Conservation (phyloP, 2,888 invertebrate genomes). For the Mechanitis mazaeus region DNA sequence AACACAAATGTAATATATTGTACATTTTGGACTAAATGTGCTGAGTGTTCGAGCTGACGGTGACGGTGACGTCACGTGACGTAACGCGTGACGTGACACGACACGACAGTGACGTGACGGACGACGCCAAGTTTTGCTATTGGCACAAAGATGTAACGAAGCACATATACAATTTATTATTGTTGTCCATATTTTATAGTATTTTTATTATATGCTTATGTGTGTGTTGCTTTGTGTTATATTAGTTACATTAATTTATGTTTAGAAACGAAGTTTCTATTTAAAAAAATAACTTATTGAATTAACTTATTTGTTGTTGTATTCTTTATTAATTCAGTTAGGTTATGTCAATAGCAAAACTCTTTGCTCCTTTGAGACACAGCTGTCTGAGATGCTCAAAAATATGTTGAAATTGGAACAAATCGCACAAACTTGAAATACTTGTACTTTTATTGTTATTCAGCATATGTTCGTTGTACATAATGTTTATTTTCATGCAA, state of each 20-base stretch:
- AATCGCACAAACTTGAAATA: constrained; percentile 73
- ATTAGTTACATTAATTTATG: constrained; percentile 65
- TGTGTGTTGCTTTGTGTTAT: constrained; percentile 75
- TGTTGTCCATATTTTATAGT: constrained; percentile 70
- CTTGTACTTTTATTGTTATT: constrained; percentile 58
- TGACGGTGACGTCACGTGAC: constrained; percentile 15
- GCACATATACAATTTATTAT: constrained; percentile 57
- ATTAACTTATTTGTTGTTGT: constrained; percentile 75
- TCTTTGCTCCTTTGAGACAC: constrained; percentile 67
- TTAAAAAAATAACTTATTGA: constrained; percentile 64
- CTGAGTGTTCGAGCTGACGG: constrained; percentile 74
- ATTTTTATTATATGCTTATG: constrained; percentile 68
- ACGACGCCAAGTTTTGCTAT: constrained; percentile 74
- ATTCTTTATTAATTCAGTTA: constrained; percentile 55
- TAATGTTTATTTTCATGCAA: constrained; percentile 60
- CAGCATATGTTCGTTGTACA: constrained; percentile 61
- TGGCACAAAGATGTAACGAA: constrained; percentile 56
- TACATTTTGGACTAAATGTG: constrained; percentile 76
- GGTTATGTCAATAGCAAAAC: constrained; percentile 75
- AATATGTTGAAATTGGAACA: constrained; percentile 66
- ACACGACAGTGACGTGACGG: constrained; percentile 1
- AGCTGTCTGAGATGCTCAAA: constrained; percentile 74
- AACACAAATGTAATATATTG: constrained; percentile 75
- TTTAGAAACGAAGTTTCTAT: constrained; percentile 72
- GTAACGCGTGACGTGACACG: no score